Percentiles rank a stretch among this genome's conserved stretches.
Conservation (phyloP, 2,113 vertebrate genomes). For the Falco punctatus region DNA sequence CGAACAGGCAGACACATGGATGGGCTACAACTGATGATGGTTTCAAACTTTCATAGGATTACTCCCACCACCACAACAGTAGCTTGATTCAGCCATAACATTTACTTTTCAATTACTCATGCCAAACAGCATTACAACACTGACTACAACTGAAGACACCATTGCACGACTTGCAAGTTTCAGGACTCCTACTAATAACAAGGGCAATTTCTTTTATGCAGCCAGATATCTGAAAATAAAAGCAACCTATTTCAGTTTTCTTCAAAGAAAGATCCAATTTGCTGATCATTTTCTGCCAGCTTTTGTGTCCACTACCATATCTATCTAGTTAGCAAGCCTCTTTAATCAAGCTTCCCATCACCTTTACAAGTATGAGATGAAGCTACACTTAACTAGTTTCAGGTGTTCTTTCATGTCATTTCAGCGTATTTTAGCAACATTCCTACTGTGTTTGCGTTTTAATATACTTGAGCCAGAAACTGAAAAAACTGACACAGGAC, state of each 20-base stretch:
- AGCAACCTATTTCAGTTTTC: not conserved
- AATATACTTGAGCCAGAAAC: not conserved
- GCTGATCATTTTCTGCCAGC: not conserved
- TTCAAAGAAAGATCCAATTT: not conserved
- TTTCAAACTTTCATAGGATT: not conserved
- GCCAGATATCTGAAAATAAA: not conserved
- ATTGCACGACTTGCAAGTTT: not conserved
- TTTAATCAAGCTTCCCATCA: not conserved
- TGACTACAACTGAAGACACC: not conserved
- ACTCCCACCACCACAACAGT: not conserved
- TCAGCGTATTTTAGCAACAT: not conserved
- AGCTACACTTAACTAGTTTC: not conserved
- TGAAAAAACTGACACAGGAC: not conserved
- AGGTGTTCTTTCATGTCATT: not conserved
- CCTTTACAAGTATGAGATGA: not conserved
- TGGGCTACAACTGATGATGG: not conserved
- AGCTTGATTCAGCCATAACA: not conserved
- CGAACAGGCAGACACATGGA: not conserved
- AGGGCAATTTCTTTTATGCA: not conserved
- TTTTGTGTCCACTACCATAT: not conserved
- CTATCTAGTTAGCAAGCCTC: not conserved
- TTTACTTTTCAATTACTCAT: not conserved
- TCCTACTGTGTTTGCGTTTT: not conserved
- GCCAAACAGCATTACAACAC: not conserved
- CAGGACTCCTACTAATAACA: not conserved